These are phyloP conservation scores for Helarctos malayanus DNA, from an alignment of 2,797 vertebrate genomes.

Conservation along the genomic window DNA sequence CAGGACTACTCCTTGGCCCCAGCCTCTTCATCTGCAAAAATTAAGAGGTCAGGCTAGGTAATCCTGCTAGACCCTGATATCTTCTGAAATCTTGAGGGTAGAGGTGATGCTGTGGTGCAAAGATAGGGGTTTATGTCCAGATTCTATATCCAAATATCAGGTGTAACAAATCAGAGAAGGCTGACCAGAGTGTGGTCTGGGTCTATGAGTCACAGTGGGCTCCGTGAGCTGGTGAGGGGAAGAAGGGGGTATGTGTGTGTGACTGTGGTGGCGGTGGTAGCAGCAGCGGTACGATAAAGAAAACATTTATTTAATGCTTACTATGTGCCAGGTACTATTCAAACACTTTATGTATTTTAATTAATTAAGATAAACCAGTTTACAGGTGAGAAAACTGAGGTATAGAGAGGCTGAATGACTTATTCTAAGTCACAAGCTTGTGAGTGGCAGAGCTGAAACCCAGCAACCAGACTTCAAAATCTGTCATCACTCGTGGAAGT, in stretches of 20 bases:
- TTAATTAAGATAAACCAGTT: slow-evolving; percentile 15
- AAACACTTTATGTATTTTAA: not conserved
- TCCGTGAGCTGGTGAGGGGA: not conserved
- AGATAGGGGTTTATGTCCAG: not conserved
- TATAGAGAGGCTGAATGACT: not conserved
- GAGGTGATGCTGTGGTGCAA: not conserved
- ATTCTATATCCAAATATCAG: not conserved
- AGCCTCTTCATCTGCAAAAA: slow-evolving; percentile 15
- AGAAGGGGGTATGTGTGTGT: not conserved
- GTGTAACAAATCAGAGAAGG: not conserved
- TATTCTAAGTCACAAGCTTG: not conserved
- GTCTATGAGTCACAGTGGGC: not conserved
- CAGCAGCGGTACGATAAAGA: not conserved
- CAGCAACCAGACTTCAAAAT: not conserved
- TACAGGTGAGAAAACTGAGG: not conserved
- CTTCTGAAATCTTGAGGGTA: slow-evolving; percentile 1
- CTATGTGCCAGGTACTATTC: not conserved
- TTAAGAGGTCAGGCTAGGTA: not conserved
- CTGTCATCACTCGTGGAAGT: not conserved
- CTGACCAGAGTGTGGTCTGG: not conserved
- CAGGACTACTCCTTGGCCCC: not conserved
- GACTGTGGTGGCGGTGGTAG: not conserved
- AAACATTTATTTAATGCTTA: not conserved
- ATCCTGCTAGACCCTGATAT: not conserved
- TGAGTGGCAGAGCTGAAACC: not conserved